Percentiles rank a stretch among this genome's conserved stretches.
phyloP scores from a whole-genome alignment of 2,797 vertebrate species.

The Ataeniobius toweri region DNA sequence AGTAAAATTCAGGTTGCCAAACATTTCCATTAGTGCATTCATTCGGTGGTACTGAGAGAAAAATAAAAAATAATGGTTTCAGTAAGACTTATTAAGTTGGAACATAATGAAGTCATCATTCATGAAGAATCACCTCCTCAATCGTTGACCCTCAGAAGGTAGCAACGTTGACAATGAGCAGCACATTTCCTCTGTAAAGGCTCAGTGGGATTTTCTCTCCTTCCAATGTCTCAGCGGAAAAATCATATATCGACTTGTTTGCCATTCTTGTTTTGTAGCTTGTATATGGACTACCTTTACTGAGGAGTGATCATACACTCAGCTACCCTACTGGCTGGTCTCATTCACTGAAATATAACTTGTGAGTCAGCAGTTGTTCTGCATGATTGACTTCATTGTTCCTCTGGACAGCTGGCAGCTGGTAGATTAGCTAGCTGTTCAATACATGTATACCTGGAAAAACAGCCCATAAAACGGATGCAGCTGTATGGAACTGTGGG shows the following conservation, averaged over 20 bases:
- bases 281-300: conserved; percentile 53
- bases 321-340: conserved; percentile 49
- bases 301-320: conserved; percentile 59
- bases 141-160: conserved; percentile 86
- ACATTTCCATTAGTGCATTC: conserved; percentile 87
- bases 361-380: conserved; percentile 82
- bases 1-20: conserved; percentile 74
- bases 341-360: conserved; percentile 72
- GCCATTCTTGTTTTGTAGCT: conserved; percentile 64
- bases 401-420: conserved; percentile 66
- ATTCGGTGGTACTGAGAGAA: conserved; percentile 77
- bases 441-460: conserved; percentile 39
- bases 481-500: conserved; percentile 17
- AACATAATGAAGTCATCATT: conserved; percentile 24
- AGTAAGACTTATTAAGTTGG: conserved; percentile 16
- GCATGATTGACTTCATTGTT: conserved; percentile 80
- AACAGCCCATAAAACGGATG: conserved; percentile 23
- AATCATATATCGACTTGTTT: conserved; percentile 78
- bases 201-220: conserved; percentile 72
- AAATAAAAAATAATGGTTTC: conserved; percentile 29
- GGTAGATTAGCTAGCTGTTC: conserved; percentile 69
- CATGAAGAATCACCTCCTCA: conserved; percentile 77
- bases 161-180: conserved; percentile 83
- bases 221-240: conserved; percentile 78
- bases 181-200: conserved; percentile 76